Evolutionary conservation across 2,888 invertebrate species (phyloP), one percentile per base, ranked within the genome.

Genomic region (Drosophila paranaensis): DNA sequence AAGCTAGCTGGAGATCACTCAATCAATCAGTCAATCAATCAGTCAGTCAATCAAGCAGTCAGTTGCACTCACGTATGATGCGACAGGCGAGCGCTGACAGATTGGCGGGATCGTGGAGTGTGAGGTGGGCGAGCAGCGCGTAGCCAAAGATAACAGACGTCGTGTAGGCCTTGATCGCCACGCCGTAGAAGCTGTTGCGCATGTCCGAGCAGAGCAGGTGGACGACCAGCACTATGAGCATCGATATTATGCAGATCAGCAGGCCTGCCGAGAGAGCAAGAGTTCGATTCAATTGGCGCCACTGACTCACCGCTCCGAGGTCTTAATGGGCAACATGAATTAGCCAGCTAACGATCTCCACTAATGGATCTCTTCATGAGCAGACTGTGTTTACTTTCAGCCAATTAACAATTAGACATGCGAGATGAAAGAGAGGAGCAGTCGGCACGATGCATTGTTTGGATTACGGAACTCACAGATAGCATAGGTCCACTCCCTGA

Each of bases 141-240:
- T 91, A 91, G 37, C 91, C 91, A 60, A 90, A 69, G 40, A 91
- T 88, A 66, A 91, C 81, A 63, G 90, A 90, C 9, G 89, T 70
- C 13, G 85, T 63, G 33, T 91, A 91, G 3, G 90, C 79, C 62
- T 90, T 90, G 61, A 91, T 82, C 20, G 91, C 91, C 6, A 90
- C 85, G 35, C 91, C 91, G 43, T 91, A 91, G 72, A 91, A 91
- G 4, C 90, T 90, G 54, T 91, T 91, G 45, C 91, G 84, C 78
- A 91, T 75, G 60, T 88, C 84, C n/a, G 86, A 88, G 76, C 90
- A 91, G 56, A 88, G 39, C 40, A 90, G 58, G 56, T 91, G 90
- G 5, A 90, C 76, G 58, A 90, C 70, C 8, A 91, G 71, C 11
- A 90, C 89, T 20, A 91, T 84, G 25, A 81, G 60, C 87, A 91